Conservation (phyloP, 2,888 invertebrate genomes). For the Lymantria monacha region DNA sequence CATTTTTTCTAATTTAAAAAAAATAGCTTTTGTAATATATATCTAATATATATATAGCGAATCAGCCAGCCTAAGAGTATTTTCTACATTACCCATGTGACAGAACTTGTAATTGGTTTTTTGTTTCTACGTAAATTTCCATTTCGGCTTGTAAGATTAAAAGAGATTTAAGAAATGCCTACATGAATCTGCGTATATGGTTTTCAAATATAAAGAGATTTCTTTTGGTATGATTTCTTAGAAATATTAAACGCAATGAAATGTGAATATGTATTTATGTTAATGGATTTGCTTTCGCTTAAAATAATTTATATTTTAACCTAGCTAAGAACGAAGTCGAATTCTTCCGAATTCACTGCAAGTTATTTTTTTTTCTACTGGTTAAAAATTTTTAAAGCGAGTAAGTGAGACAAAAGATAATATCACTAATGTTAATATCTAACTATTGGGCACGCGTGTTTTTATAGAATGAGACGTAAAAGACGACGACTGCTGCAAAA, state of each 20-base stretch:
- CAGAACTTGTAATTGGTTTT: constrained; percentile 49
- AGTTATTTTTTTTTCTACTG: too few species aligned
- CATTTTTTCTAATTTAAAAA: not conserved
- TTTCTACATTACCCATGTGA: constrained; percentile 44
- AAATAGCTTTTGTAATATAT: not conserved
- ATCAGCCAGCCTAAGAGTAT: constrained; percentile 43
- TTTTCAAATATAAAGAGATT: not conserved
- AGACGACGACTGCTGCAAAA: too few species aligned
- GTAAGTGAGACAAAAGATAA: too few species aligned
- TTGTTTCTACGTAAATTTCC: constrained; percentile 44
- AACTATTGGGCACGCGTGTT: too few species aligned
- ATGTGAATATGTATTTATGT: not conserved
- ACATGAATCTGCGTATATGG: constrained; percentile 2
- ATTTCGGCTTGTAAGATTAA: constrained; percentile 32
- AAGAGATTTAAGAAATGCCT: constrained; percentile 26
- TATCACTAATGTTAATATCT: too few species aligned
- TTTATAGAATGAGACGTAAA: too few species aligned
- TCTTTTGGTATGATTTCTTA: too few species aligned
- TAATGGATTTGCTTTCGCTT: not conserved
- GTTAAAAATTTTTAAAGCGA: too few species aligned
- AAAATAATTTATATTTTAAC: too few species aligned
- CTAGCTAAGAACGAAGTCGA: too few species aligned
- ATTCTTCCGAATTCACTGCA: too few species aligned
- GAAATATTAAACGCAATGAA: not conserved
- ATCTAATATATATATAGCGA: constrained; percentile 1